These are phyloP conservation scores for Eristalis arbustorum DNA, from an alignment of 2,888 invertebrate species.

Conservation along the genomic window DNA sequence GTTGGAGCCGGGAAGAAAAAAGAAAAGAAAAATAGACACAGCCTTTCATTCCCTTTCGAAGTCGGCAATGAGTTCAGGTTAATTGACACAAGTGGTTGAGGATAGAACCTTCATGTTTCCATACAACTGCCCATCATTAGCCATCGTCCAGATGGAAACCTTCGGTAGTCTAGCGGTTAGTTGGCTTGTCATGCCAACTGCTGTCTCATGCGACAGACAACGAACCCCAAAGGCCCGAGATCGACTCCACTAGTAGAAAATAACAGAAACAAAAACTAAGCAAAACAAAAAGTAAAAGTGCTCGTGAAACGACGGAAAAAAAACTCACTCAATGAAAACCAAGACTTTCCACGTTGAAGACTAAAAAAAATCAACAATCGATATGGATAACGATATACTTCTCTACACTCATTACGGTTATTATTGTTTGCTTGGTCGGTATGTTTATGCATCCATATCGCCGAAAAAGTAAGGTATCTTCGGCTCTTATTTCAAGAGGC, in stretches of 20 bases:
- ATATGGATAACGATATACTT: constrained; percentile 18
- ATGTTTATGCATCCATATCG: constrained; percentile 49
- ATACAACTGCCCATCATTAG: background rate
- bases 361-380: background rate
- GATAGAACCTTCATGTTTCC: background rate
- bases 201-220: background rate
- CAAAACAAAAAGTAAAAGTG: background rate
- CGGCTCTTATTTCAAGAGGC: constrained; percentile 24
- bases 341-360: background rate
- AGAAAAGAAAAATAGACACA: background rate
- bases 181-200: background rate
- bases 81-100: background rate
- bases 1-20: background rate
- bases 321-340: background rate
- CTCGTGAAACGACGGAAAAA: background rate
- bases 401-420: constrained; percentile 62
- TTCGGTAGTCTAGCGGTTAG: background rate
- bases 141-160: background rate
- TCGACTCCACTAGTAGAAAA: no score
- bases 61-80: background rate
- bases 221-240: no score
- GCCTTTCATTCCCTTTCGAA: background rate
- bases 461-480: constrained; percentile 45
- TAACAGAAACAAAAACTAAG: background rate
- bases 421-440: constrained; percentile 45